Percentiles rank a stretch among this genome's conserved stretches.
Conservation (phyloP, 2,113 vertebrate genomes). For the Campylorhamphus procurvoides region DNA sequence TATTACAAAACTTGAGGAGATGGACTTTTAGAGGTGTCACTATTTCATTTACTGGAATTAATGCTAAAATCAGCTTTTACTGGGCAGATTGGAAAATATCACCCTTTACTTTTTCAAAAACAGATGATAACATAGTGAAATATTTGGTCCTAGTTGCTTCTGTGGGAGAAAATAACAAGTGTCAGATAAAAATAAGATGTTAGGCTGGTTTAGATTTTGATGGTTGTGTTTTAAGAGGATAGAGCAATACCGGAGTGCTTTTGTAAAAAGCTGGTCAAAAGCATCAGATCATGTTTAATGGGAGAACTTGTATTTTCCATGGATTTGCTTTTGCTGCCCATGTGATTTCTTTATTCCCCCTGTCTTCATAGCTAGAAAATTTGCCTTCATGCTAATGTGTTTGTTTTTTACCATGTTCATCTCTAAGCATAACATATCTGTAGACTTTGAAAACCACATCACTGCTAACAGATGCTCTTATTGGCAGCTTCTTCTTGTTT, state of each 20-base stretch:
- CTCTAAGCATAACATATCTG: slow-evolving; percentile 2
- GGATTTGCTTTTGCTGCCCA: not conserved
- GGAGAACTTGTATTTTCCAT: not conserved
- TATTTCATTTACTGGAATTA: not conserved
- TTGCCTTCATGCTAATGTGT: not conserved
- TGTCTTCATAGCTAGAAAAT: not conserved
- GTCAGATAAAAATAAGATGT: not conserved
- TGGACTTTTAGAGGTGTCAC: not conserved
- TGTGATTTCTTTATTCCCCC: not conserved
- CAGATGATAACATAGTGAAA: not conserved
- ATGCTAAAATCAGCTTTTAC: not conserved
- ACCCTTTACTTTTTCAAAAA: not conserved
- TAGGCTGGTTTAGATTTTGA: not conserved
- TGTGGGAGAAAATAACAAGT: not conserved
- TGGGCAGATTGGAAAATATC: not conserved
- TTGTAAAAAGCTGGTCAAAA: not conserved
- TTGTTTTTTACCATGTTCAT: not conserved
- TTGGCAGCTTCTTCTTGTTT: slow-evolving; percentile 28
- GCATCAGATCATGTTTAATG: not conserved
- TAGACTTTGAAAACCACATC: slow-evolving; percentile 27
- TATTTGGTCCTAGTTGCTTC: not conserved
- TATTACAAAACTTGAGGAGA: not conserved
- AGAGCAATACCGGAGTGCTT: not conserved
- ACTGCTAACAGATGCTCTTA: slow-evolving; percentile 3
- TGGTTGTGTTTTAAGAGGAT: not conserved